Evolutionary conservation across 1,140 invertebrate genomes (phyloP).

Genomic region (Drosophila sucinea): DNA sequence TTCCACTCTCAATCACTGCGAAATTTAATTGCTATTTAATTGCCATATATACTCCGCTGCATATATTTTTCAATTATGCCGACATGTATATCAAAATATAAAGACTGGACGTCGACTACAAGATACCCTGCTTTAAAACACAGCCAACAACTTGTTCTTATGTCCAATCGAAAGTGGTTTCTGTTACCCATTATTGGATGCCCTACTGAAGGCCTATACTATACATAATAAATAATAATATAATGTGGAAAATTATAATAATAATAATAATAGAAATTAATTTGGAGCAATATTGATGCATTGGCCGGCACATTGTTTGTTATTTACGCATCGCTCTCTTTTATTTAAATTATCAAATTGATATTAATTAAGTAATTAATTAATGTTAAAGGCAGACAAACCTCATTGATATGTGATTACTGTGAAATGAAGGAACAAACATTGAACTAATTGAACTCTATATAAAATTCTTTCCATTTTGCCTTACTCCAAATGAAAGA

Average conservation of each 20-base stretch:
- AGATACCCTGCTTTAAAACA: neutral
- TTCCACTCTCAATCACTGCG: conserved; percentile 6
- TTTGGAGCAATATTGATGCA: conserved; percentile 42
- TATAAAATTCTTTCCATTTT: no score
- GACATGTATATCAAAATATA: neutral
- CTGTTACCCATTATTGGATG: neutral
- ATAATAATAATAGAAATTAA: conserved; percentile 25
- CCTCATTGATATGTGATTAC: no score
- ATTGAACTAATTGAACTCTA: no score
- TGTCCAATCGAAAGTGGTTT: neutral
- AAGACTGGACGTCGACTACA: neutral
- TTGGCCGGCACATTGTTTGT: conserved; percentile 10
- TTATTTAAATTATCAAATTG: conserved; percentile 49
- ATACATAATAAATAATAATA: neutral
- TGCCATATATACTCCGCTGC: neutral
- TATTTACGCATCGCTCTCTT: conserved; percentile 54
- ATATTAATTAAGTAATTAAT: conserved; percentile 73
- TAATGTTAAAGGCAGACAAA: neutral
- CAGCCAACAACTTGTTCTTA: neutral
- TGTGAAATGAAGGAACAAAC: no score
- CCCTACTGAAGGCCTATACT: no score
- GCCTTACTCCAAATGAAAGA: no score
- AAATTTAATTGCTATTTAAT: conserved; percentile 8
- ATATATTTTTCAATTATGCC: conserved; percentile 3
- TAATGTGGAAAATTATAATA: conserved; percentile 1